Evolutionary conservation across 2,888 invertebrate species (phyloP).

Genomic region (Nomada ruficornis): DNA sequence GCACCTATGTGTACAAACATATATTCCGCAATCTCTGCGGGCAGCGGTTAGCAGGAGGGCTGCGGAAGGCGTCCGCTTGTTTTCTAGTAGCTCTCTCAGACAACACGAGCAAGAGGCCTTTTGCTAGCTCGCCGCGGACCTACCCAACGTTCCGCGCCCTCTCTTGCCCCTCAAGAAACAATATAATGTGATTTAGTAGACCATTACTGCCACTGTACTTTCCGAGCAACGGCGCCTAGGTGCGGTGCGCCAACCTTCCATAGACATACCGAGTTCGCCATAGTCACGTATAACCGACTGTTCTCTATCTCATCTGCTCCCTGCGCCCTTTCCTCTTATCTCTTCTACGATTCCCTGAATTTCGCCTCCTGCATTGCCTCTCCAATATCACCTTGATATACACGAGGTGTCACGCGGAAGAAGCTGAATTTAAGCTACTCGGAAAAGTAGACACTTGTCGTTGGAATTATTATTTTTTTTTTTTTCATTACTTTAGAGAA

Average conservation of each 20-base stretch:
- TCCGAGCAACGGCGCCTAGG: slow-evolving; percentile 75
- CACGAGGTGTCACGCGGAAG: slow-evolving; percentile 8
- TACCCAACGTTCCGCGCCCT: slow-evolving; percentile 62
- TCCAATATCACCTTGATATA: slow-evolving; percentile 46
- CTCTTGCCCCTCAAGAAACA: slow-evolving; percentile 78
- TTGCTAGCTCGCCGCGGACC: slow-evolving; percentile 46
- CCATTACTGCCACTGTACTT: slow-evolving; percentile 82
- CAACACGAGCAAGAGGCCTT: slow-evolving; percentile 57
- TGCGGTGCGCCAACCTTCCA: slow-evolving; percentile 72
- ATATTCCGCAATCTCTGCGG: slow-evolving; percentile 68
- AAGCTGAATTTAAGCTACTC: slow-evolving; percentile 3
- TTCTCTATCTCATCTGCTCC: slow-evolving; percentile 69
- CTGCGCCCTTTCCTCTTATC: slow-evolving; percentile 27
- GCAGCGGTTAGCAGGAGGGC: slow-evolving; percentile 50
- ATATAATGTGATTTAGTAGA: slow-evolving; percentile 83
- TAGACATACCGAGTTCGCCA: slow-evolving; percentile 67
- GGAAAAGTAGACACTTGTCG: background rate
- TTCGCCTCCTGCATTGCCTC: slow-evolving; percentile 7
- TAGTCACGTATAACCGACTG: slow-evolving; percentile 74
- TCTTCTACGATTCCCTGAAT: slow-evolving; percentile 1
- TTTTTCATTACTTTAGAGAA: too few relatives aligned
- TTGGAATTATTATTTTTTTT: background rate
- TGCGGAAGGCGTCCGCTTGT: slow-evolving; percentile 31
- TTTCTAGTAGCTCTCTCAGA: slow-evolving; percentile 59
- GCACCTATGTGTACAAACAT: slow-evolving; percentile 39